phyloP scores from a whole-genome alignment of 2,113 vertebrate species.

The Notarius lentiginosus region DNA sequence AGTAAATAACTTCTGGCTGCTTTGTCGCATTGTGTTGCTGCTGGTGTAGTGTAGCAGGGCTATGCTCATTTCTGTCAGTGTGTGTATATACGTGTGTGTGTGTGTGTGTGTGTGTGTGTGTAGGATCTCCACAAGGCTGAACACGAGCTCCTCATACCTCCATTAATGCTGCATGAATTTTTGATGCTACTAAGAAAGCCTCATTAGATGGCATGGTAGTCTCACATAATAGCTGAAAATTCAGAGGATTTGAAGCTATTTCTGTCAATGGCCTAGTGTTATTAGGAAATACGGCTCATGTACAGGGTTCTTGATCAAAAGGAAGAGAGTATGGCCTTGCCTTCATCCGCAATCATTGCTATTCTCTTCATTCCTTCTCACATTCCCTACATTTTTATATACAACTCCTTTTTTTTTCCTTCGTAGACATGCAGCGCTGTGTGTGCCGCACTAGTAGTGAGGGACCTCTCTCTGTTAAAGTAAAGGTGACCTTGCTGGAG shows the following conservation, averaged over 20 bases:
- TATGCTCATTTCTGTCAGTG: not conserved
- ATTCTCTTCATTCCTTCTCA: conserved; percentile 18
- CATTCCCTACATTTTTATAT: conserved; percentile 13
- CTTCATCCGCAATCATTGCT: conserved; percentile 19
- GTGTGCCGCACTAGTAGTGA: conserved; percentile 2
- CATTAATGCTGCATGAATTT: conserved; percentile 37
- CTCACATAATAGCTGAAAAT: conserved; percentile 32
- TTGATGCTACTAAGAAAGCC: conserved; percentile 27
- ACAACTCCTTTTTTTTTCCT: not conserved
- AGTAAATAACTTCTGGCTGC: not conserved
- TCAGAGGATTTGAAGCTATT: conserved; percentile 41
- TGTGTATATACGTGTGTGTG: not conserved
- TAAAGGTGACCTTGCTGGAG: conserved; percentile 56
- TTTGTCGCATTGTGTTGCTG: not conserved
- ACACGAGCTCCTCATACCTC: conserved; percentile 11
- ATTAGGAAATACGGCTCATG: conserved; percentile 32
- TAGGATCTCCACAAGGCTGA: conserved; percentile 5
- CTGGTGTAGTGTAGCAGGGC: not conserved
- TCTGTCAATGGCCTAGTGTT: conserved; percentile 24
- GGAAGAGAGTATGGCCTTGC: conserved; percentile 18
- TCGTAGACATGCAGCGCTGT: conserved; percentile 35
- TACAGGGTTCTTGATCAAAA: conserved; percentile 41
- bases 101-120: not conserved
- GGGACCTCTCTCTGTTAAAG: conserved; percentile 23
- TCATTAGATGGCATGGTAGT: conserved; percentile 26